These are phyloP conservation scores for Amphiprion clarkii DNA, from an alignment of 2,797 vertebrate genomes.

Conservation along the genomic window DNA sequence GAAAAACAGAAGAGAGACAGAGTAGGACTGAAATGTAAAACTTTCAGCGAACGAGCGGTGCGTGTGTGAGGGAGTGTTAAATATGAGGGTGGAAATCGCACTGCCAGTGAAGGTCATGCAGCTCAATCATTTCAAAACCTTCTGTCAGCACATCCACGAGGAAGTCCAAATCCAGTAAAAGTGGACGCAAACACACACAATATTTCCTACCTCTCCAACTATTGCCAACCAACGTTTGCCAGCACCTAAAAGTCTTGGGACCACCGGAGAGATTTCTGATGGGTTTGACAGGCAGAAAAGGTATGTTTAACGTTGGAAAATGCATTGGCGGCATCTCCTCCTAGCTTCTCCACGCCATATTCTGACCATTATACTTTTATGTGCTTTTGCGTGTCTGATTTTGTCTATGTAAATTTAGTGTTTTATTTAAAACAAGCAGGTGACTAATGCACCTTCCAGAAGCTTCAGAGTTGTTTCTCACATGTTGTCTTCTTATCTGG, in stretches of 20 bases:
- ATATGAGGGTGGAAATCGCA: slow-evolving; percentile 20
- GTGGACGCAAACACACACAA: slow-evolving; percentile 31
- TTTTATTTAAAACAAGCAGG: not conserved
- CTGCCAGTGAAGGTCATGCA: slow-evolving; percentile 34
- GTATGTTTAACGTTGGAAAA: slow-evolving; percentile 66
- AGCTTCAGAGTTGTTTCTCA: slow-evolving; percentile 15
- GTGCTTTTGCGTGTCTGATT: slow-evolving; percentile 16
- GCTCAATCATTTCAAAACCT: slow-evolving; percentile 54
- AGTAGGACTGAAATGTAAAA: slow-evolving; percentile 30
- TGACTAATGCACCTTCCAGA: slow-evolving; percentile 14
- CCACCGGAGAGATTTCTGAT: slow-evolving; percentile 53
- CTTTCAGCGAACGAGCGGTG: slow-evolving; percentile 11
- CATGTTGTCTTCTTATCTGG: slow-evolving; percentile 19
- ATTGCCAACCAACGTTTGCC: slow-evolving; percentile 12
- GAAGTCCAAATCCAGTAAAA: slow-evolving; percentile 42
- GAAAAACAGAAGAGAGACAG: slow-evolving; percentile 46
- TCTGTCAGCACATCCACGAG: slow-evolving; percentile 58
- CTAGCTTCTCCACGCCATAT: slow-evolving; percentile 8
- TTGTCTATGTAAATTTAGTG: slow-evolving; percentile 18
- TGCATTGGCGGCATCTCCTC: slow-evolving; percentile 51
- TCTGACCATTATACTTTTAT: slow-evolving; percentile 25
- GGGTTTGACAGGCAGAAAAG: slow-evolving; percentile 53
- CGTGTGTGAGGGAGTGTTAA: slow-evolving; percentile 16
- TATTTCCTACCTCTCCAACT: slow-evolving; percentile 10
- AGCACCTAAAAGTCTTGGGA: slow-evolving; percentile 39